A percentile compares a stretch with the other conserved stretches of the same genome.
phyloP scores from a whole-genome alignment of 2,888 invertebrate species.

The Scrobipalpa atriplicella region DNA sequence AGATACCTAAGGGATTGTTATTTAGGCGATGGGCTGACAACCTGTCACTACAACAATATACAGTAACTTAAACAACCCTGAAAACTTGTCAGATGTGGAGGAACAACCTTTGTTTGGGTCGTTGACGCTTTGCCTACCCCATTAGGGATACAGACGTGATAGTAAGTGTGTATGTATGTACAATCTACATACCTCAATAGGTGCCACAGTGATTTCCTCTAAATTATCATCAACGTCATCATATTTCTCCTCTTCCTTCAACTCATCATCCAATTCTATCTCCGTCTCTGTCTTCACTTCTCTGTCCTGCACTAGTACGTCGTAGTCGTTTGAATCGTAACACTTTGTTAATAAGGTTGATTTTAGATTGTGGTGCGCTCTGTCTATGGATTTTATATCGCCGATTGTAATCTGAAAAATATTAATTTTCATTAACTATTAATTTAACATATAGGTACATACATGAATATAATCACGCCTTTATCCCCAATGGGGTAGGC shows the following conservation, averaged over 20 bases:
- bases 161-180: background rate
- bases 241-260: conserved; percentile 29
- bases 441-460: background rate
- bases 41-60: too few species aligned
- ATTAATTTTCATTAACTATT: background rate
- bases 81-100: too few species aligned
- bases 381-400: conserved; percentile 57
- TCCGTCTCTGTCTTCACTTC: conserved; percentile 41
- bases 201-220: conserved; percentile 23
- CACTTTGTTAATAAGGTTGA: conserved; percentile 48
- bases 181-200: conserved; percentile 39
- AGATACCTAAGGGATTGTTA: too few species aligned
- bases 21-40: too few species aligned
- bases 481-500: too few species aligned
- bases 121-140: too few species aligned
- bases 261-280: conserved; percentile 20
- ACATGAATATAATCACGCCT: background rate
- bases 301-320: conserved; percentile 45
- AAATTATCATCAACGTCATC: conserved; percentile 29
- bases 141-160: too few species aligned
- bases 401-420: conserved; percentile 56
- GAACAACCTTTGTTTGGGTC: too few species aligned
- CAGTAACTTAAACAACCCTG: too few species aligned
- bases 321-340: conserved; percentile 49
- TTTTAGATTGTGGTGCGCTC: conserved; percentile 45